These are phyloP conservation scores for Cheumatopsyche charites DNA, from an alignment of 1,140 invertebrate species.

Conservation along the genomic window DNA sequence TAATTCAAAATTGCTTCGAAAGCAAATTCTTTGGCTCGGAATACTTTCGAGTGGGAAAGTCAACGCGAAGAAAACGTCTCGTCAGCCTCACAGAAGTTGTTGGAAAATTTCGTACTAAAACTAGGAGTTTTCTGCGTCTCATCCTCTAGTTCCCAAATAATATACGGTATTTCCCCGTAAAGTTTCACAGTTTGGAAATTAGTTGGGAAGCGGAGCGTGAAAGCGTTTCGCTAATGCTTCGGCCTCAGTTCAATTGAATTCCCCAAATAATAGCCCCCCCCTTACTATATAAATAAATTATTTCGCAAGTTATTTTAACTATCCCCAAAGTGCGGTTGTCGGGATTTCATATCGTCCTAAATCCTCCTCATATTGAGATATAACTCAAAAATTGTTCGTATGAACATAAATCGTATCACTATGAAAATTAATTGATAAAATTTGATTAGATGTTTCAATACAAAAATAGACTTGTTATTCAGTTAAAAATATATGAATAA, in stretches of 20 bases:
- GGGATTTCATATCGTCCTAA: not conserved
- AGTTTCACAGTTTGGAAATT: constrained; percentile 39
- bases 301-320: constrained; percentile 37
- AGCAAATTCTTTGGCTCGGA: too few relatives aligned
- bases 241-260: constrained; percentile 37
- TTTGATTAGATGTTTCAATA: too few relatives aligned
- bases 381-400: not conserved
- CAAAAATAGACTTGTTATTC: too few relatives aligned
- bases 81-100: too few relatives aligned
- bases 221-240: constrained; percentile 33
- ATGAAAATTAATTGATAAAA: too few relatives aligned
- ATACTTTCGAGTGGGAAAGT: too few relatives aligned
- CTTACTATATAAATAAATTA: constrained; percentile 35
- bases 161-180: constrained; percentile 39
- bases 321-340: constrained; percentile 9
- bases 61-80: too few relatives aligned
- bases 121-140: constrained; percentile 8
- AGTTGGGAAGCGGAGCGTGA: constrained; percentile 36
- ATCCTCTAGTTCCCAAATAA: constrained; percentile 27
- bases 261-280: constrained; percentile 32
- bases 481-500: too few relatives aligned
- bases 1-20: too few relatives aligned
- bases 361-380: not conserved
- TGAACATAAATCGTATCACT: too few relatives aligned
- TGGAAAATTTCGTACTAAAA: not conserved